Percentiles rank a stretch among this genome's conserved stretches.
Evolutionary conservation across 2,797 vertebrate species (phyloP).

Genomic region (Labeo calbasu): DNA sequence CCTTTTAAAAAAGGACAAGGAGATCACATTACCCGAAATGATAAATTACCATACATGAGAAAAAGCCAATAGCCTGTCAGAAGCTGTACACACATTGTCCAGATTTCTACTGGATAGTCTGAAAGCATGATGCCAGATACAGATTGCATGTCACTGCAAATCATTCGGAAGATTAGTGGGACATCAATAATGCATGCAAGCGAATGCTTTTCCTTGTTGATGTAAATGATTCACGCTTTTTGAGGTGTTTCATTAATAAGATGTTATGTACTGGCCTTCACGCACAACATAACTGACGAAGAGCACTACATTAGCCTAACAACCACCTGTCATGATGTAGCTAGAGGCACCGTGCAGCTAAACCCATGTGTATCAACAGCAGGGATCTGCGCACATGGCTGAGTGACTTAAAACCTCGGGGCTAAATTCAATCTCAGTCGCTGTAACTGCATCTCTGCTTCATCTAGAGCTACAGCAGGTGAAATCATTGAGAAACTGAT

Average conservation of each 20-base stretch:
- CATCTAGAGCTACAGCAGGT: neutral
- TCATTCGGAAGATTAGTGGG: conserved; percentile 38
- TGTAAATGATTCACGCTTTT: conserved; percentile 23
- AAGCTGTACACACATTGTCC: conserved; percentile 1
- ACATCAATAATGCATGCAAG: conserved; percentile 30
- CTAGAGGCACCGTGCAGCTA: conserved; percentile 14
- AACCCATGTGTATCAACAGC: conserved; percentile 47
- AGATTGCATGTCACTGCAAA: conserved; percentile 20
- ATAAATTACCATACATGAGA: conserved; percentile 27
- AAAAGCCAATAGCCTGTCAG: conserved; percentile 21
- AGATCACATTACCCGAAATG: conserved; percentile 18
- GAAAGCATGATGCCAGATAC: conserved; percentile 5
- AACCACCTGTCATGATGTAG: conserved; percentile 18
- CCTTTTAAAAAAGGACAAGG: conserved; percentile 42
- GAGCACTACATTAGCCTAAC: conserved; percentile 38
- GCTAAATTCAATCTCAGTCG: conserved; percentile 36
- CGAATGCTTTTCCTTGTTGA: conserved; percentile 7
- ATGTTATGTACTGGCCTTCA: conserved; percentile 13
- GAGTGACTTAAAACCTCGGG: conserved; percentile 27
- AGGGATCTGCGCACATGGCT: conserved; percentile 24
- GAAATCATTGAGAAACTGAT: conserved; percentile 10
- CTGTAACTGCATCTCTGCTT: conserved; percentile 16
- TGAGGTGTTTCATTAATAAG: neutral
- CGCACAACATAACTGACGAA: conserved; percentile 27
- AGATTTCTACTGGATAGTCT: conserved; percentile 7